Conservation (phyloP, 2,113 vertebrate genomes). For the Archocentrus centrarchus region DNA sequence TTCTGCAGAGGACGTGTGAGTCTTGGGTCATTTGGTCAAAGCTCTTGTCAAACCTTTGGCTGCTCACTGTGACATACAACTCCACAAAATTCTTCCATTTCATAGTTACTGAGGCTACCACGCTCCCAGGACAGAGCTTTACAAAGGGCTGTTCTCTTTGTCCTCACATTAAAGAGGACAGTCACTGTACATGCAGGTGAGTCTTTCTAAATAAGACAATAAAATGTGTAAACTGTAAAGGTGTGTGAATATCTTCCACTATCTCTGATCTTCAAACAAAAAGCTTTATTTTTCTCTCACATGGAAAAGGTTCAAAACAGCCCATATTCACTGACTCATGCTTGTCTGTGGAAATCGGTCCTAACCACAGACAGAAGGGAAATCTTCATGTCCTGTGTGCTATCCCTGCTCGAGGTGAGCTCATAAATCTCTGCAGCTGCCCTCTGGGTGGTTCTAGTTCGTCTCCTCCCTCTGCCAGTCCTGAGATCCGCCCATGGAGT, state of each 20-base stretch:
- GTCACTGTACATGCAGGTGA: fast-evolving
- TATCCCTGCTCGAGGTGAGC: slow-evolving; percentile 21
- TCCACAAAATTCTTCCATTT: neutral
- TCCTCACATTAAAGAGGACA: neutral
- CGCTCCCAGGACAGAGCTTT: neutral
- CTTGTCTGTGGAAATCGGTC: neutral
- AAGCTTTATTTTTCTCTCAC: neutral
- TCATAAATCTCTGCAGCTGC: slow-evolving; percentile 25
- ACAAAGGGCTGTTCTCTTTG: neutral
- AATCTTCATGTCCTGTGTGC: slow-evolving; percentile 11
- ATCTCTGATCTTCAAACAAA: neutral
- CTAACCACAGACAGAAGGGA: no score
- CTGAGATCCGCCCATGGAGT: neutral
- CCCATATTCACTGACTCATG: neutral
- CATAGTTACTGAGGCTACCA: neutral
- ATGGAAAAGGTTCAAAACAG: neutral
- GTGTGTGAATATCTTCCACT: neutral
- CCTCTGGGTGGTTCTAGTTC: neutral
- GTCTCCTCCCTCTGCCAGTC: neutral
- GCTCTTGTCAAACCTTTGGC: no score
- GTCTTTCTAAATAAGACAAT: neutral
- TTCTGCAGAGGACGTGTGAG: no score
- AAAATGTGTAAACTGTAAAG: no score
- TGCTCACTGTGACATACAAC: no score
- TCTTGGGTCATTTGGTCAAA: no score